Base-by-base conservation (phyloP, 2,113 vertebrate genomes). In the Orthonyx spaldingii region DNA sequence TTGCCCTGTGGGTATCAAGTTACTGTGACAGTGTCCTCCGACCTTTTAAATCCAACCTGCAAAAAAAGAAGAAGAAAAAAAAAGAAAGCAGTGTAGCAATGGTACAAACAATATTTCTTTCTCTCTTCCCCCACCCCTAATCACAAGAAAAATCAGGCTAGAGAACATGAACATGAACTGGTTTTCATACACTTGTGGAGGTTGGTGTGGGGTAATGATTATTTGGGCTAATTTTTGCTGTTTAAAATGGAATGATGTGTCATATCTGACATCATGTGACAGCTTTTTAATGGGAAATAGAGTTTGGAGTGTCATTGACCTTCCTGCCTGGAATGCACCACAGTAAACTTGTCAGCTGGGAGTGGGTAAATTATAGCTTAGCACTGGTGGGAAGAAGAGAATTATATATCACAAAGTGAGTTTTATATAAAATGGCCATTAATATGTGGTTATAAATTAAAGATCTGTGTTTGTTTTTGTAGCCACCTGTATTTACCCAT, bases 41-140 rank as follows among this genome's bases (percentile, higher is more conserved):
- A 94, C 99, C 99, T 23, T 98, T 99, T 61, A 99, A 99, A 97
- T 98, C 98, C 70, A 99, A 98, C 98, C 97, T 99, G 97, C 99
- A 99, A 91, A 99, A 99, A 97, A 99, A 99, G 98, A 99, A 99
- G 95, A 99, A 99, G 97, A 99, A 99, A 98, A 99, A 99, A 98
- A 99, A 99, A 98, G 99, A 99, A 72, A 96, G 97, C 60, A 98
- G 96, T 96, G 91, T 98, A 50, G 93, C 98, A 64, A 97, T 98
- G 98, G 99, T 99, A 98, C 39, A 41, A 68, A 42, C 19, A 60
- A 10, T 26, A 28, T 42, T 79, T 35, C 71, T 89, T 70, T 60
- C 12, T 95, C 61, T 56, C 19, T 56, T 46, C 13, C n/a, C 41
- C 19, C 23, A 11, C 13, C 44, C 22, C 19, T 21, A 46, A 18